Evolutionary conservation across 1,140 invertebrate species (phyloP), one percentile per base, ranked within the genome.

Genomic region (Pseudomyrmex sp.): DNA sequence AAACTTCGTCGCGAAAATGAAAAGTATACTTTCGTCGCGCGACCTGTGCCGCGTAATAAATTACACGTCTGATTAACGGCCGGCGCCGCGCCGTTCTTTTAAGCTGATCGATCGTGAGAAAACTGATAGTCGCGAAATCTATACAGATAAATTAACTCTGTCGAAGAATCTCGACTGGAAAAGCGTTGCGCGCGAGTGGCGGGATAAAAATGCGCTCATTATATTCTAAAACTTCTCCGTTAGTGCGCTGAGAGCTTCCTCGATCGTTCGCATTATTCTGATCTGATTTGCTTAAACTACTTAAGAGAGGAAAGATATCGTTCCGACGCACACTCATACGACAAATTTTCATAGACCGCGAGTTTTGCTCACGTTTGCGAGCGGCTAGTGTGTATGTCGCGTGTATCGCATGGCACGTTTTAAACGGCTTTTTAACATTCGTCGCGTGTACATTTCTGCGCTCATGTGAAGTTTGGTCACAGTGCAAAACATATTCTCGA

Each of bases 381-480:
- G 52, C 20, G 72, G n/a, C 56, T 13, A 46, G 58, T 59, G 26
- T 35, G 66, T 54, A 61, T 65, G 63, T 88, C 86, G 86, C 86
- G 77, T 80, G 87, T 15, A 20, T n/a, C 50, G 82, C 59, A 56
- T 59, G 26, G 56, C 58, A 80, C 23, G 58, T 65, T 79, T 35
- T 73, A 61, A 80, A 77, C 44, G 69, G 77, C 76, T 87, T 87
- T 89, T 89, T 84, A 87, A 85, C 85, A 70, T 87, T 89, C 70
- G 70, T 90, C 68, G 87, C 89, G 83, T 90, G 88, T 72, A 44
- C 65, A 20, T 58, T 52, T 62, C 23, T 18, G 54, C 35, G 23
- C 44, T 74, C 61, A 46, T 68, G 62, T 58, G 66, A 85, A 62
- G 20, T 62, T 54, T 68, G 59, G 83, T 35, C 56, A 75, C 75